A percentile compares a stretch with the other conserved stretches of the same genome.
Conservation (phyloP, 2,888 invertebrate genomes). For the Nomada fucata region DNA sequence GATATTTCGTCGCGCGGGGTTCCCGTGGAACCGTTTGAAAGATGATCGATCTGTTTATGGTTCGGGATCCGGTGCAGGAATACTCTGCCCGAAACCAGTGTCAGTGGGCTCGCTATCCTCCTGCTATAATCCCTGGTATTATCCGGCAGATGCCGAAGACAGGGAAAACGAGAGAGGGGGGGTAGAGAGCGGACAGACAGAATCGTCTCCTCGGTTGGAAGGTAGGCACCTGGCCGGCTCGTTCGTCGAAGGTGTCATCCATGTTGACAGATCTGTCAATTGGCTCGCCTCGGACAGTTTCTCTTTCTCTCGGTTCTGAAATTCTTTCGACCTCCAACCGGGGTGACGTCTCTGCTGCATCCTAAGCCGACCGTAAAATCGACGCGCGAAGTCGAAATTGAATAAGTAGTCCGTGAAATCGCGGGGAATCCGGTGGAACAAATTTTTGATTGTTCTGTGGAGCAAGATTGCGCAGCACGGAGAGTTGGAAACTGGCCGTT, state of each 20-base stretch:
- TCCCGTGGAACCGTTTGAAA: constrained; percentile 82
- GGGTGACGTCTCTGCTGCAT: constrained; percentile 35
- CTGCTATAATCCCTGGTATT: constrained; percentile 82
- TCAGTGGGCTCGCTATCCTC: constrained; percentile 68
- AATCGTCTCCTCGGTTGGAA: constrained; percentile 72
- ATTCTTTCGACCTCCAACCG: constrained; percentile 29
- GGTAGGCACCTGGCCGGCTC: constrained; percentile 77
- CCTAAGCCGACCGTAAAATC: constrained; percentile 66
- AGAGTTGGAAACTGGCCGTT: constrained; percentile 44
- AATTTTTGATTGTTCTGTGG: constrained; percentile 12
- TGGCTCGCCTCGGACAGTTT: constrained; percentile 70
- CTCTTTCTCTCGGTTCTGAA: constrained; percentile 28
- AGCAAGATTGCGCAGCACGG: constrained; percentile 42
- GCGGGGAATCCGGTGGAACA: background rate
- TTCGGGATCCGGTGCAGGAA: constrained; percentile 63
- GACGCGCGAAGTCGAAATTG: constrained; percentile 50
- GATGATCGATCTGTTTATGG: constrained; percentile 84
- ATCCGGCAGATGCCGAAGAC: constrained; percentile 80
- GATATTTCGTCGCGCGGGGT: constrained; percentile 65
- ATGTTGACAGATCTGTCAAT: constrained; percentile 83
- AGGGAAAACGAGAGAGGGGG: constrained; percentile 43
- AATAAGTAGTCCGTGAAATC: constrained; percentile 46
- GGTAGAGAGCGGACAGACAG: constrained; percentile 53
- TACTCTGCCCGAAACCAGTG: constrained; percentile 65
- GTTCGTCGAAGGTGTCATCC: constrained; percentile 81